These are phyloP conservation scores for Macrochelys suwanniensis DNA, from an alignment of 2,797 vertebrate genomes.

Conservation along the genomic window DNA sequence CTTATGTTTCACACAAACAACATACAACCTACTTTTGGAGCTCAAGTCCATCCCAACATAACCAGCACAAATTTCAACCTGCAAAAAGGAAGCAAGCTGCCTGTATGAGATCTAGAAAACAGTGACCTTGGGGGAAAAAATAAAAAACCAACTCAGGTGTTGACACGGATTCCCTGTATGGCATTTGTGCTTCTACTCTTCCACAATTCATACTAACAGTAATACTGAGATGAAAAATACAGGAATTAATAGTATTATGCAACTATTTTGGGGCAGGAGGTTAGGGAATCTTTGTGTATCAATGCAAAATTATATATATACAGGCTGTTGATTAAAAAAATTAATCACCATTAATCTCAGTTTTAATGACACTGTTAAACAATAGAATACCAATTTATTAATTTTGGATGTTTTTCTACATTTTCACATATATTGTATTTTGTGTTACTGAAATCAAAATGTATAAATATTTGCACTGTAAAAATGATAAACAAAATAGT, in stretches of 20 bases:
- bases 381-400: too few species aligned
- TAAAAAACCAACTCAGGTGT: background rate
- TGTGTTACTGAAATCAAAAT: too few species aligned
- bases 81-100: background rate
- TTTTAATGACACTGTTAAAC: too few species aligned
- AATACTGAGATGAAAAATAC: background rate
- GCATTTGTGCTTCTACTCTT: background rate
- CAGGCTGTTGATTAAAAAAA: too few species aligned
- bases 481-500: too few species aligned
- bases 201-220: background rate
- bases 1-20: background rate
- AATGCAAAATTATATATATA: background rate
- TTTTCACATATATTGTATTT: too few species aligned
- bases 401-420: too few species aligned
- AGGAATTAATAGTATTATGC: background rate
- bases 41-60: background rate
- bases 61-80: background rate
- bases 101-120: background rate
- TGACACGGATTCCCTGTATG: background rate
- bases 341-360: too few species aligned
- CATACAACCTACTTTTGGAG: background rate
- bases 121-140: background rate
- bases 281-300: background rate
- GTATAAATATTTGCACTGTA: too few species aligned
- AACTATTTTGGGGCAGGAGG: background rate